These are phyloP conservation scores for Archilochus colubris DNA, from an alignment of 2,113 vertebrate genomes.

Conservation along the genomic window DNA sequence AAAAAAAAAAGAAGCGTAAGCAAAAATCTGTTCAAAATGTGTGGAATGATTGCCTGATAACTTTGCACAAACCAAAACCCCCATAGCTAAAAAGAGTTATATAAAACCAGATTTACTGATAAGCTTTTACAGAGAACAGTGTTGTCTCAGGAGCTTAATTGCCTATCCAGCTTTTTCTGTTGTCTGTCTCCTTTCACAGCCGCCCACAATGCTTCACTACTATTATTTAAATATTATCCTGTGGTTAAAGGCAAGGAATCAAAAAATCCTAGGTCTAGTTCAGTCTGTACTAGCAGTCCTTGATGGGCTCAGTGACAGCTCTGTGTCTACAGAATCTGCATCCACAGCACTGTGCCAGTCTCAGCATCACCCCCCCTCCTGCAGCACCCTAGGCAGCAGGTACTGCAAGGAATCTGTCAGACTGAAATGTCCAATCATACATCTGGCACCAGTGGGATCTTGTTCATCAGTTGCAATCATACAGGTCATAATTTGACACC, in stretches of 20 bases:
- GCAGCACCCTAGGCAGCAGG: not conserved
- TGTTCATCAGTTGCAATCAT: not conserved
- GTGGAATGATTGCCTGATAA: not conserved
- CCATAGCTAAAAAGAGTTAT: not conserved
- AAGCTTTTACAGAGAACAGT: not conserved
- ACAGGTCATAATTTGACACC: not conserved
- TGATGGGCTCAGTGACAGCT: not conserved
- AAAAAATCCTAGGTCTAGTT: not conserved
- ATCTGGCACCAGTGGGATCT: not conserved
- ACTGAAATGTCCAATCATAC: not conserved
- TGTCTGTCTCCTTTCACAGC: conserved; percentile 32
- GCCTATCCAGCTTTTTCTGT: not conserved
- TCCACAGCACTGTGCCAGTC: not conserved
- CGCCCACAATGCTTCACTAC: not conserved
- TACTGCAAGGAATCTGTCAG: not conserved
- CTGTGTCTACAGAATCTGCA: not conserved
- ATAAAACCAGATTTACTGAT: conserved; percentile 11
- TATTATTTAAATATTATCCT: conserved; percentile 36
- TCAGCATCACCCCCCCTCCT: not conserved
- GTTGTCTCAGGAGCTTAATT: not conserved
- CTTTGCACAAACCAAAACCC: not conserved
- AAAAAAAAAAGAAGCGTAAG: not conserved
- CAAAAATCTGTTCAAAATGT: not conserved
- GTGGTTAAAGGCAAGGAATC: conserved; percentile 11
- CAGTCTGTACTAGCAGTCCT: not conserved